Evolutionary conservation across 2,797 vertebrate genomes (phyloP).

Genomic region (Sebastes paucispinis): DNA sequence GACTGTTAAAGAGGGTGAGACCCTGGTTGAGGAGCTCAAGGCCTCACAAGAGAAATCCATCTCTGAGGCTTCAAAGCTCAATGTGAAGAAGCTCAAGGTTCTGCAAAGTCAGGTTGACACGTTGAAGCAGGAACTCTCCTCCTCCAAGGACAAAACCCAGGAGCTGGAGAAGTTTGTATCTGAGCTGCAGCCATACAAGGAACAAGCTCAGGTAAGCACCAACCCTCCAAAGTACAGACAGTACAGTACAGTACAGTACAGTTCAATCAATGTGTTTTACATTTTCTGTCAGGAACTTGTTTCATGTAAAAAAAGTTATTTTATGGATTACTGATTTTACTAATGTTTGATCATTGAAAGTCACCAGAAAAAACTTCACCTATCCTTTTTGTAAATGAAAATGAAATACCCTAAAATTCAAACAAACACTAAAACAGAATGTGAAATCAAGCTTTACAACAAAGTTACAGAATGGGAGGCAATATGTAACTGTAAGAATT

Average conservation of each 20-base stretch:
- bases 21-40: conserved; percentile 81
- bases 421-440: background rate
- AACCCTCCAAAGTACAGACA: background rate
- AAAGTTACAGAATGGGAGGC: background rate
- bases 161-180: conserved; percentile 82
- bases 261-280: background rate
- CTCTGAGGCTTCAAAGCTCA: conserved; percentile 76
- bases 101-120: conserved; percentile 76
- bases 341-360: background rate
- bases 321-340: background rate
- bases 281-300: background rate
- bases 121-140: conserved; percentile 78
- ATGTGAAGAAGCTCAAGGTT: conserved; percentile 73
- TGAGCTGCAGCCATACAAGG: conserved; percentile 85
- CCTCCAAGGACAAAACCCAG: conserved; percentile 72
- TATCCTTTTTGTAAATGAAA: background rate
- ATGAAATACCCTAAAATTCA: background rate
- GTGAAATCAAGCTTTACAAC: background rate
- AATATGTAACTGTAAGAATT: background rate
- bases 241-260: background rate
- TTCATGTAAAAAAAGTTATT: background rate
- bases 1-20: conserved; percentile 74
- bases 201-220: conserved; percentile 85
- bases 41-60: conserved; percentile 80
- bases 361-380: background rate